Evolutionary conservation across 1,140 invertebrate species (phyloP).

Genomic region (Zaprionus inermis): DNA sequence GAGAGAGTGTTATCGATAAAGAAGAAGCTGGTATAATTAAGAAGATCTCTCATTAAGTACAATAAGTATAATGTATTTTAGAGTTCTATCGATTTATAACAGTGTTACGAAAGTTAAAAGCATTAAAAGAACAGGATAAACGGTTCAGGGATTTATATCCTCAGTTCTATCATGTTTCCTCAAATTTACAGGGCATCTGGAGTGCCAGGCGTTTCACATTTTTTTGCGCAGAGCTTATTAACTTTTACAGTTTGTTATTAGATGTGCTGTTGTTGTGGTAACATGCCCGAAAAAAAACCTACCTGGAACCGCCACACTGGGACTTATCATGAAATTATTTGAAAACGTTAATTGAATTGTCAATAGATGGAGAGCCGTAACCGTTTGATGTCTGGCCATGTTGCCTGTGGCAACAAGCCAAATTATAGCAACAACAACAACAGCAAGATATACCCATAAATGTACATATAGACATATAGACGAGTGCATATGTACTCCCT

Average conservation of each 20-base stretch:
- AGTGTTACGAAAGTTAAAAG: too few relatives aligned
- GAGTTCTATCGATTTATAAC: too few relatives aligned
- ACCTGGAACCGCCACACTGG: neutral
- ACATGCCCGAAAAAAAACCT: constrained; percentile 44
- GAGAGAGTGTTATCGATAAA: too few relatives aligned
- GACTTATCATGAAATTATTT: constrained; percentile 76
- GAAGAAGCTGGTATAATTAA: too few relatives aligned
- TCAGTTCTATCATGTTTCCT: neutral
- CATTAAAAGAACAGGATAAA: too few relatives aligned
- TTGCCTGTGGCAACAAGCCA: constrained; percentile 49
- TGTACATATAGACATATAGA: constrained; percentile 18
- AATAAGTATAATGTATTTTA: too few relatives aligned
- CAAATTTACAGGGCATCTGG: neutral
- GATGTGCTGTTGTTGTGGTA: constrained; percentile 28
- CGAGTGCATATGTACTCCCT: constrained; percentile 40
- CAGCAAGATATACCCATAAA: constrained; percentile 49
- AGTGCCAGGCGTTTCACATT: neutral
- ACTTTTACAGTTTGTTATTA: constrained; percentile 56
- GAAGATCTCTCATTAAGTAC: too few relatives aligned
- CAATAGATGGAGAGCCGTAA: constrained; percentile 64
- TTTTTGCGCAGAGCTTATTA: constrained; percentile 28
- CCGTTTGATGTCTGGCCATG: constrained; percentile 46
- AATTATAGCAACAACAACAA: constrained; percentile 52
- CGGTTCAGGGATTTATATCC: too few relatives aligned
- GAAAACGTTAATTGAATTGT: constrained; percentile 81